These are phyloP conservation scores for Mus spretus DNA, from an alignment of 2,797 vertebrate genomes.

Conservation along the genomic window DNA sequence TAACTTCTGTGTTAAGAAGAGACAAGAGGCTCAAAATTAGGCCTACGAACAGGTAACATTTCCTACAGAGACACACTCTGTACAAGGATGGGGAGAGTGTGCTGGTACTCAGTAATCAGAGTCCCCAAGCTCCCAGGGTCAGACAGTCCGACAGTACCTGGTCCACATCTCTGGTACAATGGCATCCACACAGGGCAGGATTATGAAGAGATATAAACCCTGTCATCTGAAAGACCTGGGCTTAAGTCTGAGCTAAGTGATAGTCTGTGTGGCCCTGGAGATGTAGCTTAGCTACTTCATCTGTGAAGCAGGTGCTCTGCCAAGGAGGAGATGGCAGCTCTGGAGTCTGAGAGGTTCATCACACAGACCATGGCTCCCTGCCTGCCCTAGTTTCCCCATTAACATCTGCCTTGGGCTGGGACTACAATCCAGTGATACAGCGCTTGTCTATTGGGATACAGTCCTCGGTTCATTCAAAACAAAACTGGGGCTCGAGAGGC, in stretches of 20 bases:
- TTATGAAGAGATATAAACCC: not conserved
- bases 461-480: not conserved
- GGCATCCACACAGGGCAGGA: not conserved
- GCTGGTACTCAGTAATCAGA: not conserved
- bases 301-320: not conserved
- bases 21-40: not conserved
- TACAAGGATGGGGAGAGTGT: not conserved
- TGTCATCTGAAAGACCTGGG: not conserved
- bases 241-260: not conserved
- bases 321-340: not conserved
- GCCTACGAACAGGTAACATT: not conserved
- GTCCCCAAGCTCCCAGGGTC: not conserved
- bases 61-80: not conserved
- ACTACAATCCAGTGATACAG: not conserved
- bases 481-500: not conserved
- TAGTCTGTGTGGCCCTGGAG: not conserved
- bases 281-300: not conserved
- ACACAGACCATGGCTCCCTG: not conserved
- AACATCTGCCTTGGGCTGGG: not conserved
- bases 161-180: not conserved
- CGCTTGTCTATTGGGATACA: not conserved
- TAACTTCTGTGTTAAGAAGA: not conserved
- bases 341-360: not conserved
- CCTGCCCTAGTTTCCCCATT: not conserved
- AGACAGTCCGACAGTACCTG: not conserved